Conservation (phyloP, 2,797 vertebrate species). For the Phoeniculus purpureus region DNA sequence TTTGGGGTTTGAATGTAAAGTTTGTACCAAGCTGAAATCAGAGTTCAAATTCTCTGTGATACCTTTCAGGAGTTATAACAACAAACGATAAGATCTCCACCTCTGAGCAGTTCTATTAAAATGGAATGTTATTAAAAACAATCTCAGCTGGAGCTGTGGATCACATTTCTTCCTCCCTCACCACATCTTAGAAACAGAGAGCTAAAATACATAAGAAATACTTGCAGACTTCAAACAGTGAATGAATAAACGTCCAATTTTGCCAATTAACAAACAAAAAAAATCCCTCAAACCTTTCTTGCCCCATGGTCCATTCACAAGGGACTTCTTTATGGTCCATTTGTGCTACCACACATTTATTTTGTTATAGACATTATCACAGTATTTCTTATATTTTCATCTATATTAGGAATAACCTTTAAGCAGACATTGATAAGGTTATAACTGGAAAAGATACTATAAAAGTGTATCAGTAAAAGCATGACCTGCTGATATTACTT, state of each 20-base stretch:
- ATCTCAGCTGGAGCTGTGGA: neutral
- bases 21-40: conserved; percentile 31
- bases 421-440: neutral
- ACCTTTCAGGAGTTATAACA: neutral
- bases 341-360: neutral
- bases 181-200: neutral
- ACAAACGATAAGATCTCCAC: neutral
- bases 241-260: neutral
- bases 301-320: neutral
- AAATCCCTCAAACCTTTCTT: neutral
- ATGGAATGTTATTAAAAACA: neutral
- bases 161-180: neutral
- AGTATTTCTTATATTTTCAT: neutral
- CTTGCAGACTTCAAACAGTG: neutral
- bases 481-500: neutral
- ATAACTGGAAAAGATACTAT: neutral
- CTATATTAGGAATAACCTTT: neutral
- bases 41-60: neutral
- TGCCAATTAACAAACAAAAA: neutral
- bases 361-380: neutral
- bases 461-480: neutral
- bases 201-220: neutral
- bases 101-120: neutral
- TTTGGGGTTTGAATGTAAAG: neutral
- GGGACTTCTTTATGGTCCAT: neutral